Conservation (phyloP, 2,888 invertebrate genomes). For the Drosophila borborema region DNA sequence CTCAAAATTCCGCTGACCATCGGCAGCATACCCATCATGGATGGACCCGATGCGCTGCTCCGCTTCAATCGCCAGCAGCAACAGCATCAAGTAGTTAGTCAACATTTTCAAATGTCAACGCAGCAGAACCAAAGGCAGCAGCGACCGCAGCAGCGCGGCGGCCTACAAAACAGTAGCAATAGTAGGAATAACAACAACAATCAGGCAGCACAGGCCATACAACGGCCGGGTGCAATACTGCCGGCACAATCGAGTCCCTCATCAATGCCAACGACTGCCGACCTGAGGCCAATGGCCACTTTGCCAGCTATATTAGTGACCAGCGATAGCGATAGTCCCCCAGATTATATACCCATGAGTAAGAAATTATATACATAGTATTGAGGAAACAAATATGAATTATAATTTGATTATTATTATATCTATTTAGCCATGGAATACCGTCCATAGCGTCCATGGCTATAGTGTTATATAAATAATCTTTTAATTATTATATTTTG, state of each 20-base stretch:
- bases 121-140: slow-evolving; percentile 59
- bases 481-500: too few species aligned
- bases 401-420: too few species aligned
- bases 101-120: slow-evolving; percentile 73
- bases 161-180: slow-evolving; percentile 26
- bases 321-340: slow-evolving; percentile 83
- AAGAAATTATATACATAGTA: slow-evolving; percentile 30
- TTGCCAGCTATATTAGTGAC: slow-evolving; percentile 77
- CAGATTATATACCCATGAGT: slow-evolving; percentile 84
- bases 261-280: slow-evolving; percentile 75
- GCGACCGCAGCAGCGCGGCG: slow-evolving; percentile 42
- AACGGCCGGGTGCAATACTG: slow-evolving; percentile 60
- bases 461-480: too few species aligned
- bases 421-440: too few species aligned
- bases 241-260: slow-evolving; percentile 61
- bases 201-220: slow-evolving; percentile 57
- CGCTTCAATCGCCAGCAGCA: slow-evolving; percentile 69
- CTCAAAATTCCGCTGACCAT: slow-evolving; percentile 89
- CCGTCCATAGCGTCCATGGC: too few species aligned
- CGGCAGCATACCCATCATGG: slow-evolving; percentile 87
- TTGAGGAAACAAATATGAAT: too few species aligned
- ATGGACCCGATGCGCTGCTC: slow-evolving; percentile 85
- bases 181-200: slow-evolving; percentile 47
- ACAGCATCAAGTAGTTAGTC: slow-evolving; percentile 77
- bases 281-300: slow-evolving; percentile 60